Evolutionary conservation across 1,140 invertebrate genomes (phyloP).

Genomic region (Drosophila parvula): DNA sequence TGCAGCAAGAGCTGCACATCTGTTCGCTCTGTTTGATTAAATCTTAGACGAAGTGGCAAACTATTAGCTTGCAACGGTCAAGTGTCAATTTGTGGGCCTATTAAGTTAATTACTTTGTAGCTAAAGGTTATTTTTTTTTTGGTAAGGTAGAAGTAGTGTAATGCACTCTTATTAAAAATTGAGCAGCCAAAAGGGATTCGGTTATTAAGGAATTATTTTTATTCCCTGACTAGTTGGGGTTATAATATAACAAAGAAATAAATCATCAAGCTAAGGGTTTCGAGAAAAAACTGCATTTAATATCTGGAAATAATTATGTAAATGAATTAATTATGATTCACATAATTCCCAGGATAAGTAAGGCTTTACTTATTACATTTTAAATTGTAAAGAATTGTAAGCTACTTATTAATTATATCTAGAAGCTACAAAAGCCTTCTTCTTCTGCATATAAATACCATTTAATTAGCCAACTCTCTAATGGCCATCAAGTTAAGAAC

Average conservation of each 20-base stretch:
- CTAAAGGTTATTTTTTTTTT: not conserved
- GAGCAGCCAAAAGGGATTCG: too few species aligned
- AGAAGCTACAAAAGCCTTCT: not conserved
- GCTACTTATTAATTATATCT: not conserved
- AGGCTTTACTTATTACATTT: not conserved
- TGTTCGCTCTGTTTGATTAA: constrained; percentile 11
- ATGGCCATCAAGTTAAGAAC: constrained; percentile 2
- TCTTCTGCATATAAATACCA: not conserved
- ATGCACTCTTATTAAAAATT: not conserved
- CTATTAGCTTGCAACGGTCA: constrained; percentile 20
- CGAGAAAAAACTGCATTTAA: too few species aligned
- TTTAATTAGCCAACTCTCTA: not conserved
- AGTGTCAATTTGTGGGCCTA: constrained; percentile 32
- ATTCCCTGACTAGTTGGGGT: not conserved
- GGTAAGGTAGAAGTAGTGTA: not conserved
- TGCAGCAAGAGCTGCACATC: constrained; percentile 1
- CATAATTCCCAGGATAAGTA: not conserved
- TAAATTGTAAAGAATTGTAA: not conserved
- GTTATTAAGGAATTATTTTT: not conserved
- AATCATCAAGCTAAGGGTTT: too few species aligned
- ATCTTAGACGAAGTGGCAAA: constrained; percentile 19
- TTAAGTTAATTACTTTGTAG: constrained; percentile 20
- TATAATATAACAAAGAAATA: not conserved
- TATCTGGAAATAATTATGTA: too few species aligned
- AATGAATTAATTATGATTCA: not conserved